phyloP scores from a whole-genome alignment of 1,140 invertebrate species.

The Meteorus sp. region DNA sequence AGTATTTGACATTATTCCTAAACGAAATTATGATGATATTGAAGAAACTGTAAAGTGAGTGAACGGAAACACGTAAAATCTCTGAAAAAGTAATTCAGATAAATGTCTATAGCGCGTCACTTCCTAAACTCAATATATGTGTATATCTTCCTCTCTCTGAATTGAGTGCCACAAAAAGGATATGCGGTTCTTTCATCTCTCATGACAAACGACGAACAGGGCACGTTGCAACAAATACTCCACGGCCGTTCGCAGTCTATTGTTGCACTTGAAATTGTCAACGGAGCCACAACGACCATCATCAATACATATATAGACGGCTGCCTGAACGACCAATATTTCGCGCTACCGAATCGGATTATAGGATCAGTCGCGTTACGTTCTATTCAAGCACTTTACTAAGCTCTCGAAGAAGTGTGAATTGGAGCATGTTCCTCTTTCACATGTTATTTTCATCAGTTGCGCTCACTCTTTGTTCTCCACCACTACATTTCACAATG shows the following conservation, averaged over 20 bases:
- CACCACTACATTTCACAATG: too few relatives aligned
- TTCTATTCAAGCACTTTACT: slow-evolving; percentile 16
- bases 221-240: slow-evolving; percentile 20
- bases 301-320: not conserved
- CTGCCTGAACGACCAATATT: not conserved
- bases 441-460: too few relatives aligned
- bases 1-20: too few relatives aligned
- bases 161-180: slow-evolving; percentile 44
- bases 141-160: slow-evolving; percentile 26
- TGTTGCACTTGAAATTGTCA: slow-evolving; percentile 50
- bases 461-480: too few relatives aligned
- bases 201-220: slow-evolving; percentile 31
- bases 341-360: slow-evolving; percentile 50
- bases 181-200: slow-evolving; percentile 32
- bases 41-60: too few relatives aligned
- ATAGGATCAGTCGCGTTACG: slow-evolving; percentile 40
- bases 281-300: slow-evolving; percentile 31
- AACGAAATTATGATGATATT: too few relatives aligned
- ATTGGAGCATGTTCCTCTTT: slow-evolving; percentile 22
- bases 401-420: slow-evolving; percentile 24
- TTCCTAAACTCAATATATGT: too few relatives aligned
- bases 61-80: not conserved
- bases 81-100: slow-evolving; percentile 3
- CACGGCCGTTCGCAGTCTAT: slow-evolving; percentile 48
- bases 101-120: too few relatives aligned